Conservation (phyloP, 1,140 invertebrate species). For the Physella acuta region DNA sequence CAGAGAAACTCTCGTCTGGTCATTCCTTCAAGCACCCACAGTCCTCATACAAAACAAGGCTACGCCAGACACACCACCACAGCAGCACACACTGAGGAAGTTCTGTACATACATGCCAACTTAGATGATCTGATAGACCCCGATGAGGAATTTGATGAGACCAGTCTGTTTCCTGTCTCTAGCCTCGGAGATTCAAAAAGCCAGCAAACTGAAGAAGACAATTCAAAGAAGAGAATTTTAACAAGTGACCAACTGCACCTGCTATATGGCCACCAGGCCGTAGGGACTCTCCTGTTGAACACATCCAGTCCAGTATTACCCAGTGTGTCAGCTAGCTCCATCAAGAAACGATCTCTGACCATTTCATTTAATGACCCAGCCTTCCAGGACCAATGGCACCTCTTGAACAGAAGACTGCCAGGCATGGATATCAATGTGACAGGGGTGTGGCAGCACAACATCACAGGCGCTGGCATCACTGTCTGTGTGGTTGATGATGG, state of each 20-base stretch:
- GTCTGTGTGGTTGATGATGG: slow-evolving; percentile 61
- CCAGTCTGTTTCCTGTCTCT: background rate
- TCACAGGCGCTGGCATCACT: slow-evolving; percentile 57
- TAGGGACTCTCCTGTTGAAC: background rate
- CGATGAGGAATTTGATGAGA: background rate
- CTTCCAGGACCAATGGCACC: slow-evolving; percentile 54
- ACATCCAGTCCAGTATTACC: background rate
- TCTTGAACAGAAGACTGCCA: slow-evolving; percentile 36
- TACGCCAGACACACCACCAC: background rate
- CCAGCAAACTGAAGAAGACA: too few relatives aligned
- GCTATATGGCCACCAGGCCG: background rate
- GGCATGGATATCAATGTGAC: slow-evolving; percentile 58
- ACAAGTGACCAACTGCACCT: background rate
- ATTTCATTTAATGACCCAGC: slow-evolving; percentile 46
- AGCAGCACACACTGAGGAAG: background rate
- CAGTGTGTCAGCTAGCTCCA: background rate
- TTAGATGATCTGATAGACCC: background rate
- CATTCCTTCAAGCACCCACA: background rate
- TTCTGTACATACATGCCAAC: background rate
- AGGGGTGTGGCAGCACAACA: slow-evolving; percentile 51
- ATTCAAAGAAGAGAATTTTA: background rate
- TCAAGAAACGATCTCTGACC: background rate
- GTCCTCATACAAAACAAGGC: too few relatives aligned
- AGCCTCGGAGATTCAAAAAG: background rate
- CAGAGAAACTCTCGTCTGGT: slow-evolving; percentile 35